phyloP scores from a whole-genome alignment of 1,140 invertebrate species.

The Nasonia giraulti region DNA sequence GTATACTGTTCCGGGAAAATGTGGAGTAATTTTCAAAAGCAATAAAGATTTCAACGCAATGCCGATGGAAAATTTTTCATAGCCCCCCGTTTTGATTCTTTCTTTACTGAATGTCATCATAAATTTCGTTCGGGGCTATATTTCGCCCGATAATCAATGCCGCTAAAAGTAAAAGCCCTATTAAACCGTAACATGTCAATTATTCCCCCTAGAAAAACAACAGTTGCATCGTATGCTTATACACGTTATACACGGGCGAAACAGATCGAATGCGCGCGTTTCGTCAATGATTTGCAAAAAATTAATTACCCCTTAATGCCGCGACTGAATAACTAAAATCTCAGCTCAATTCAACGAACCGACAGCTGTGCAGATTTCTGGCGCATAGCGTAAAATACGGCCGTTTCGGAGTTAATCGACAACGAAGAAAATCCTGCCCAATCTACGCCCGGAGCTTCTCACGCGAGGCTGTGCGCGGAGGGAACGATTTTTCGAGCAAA shows the following conservation, averaged over 20 bases:
- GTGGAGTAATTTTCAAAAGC: background rate
- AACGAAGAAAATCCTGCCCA: background rate
- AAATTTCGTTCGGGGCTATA: background rate
- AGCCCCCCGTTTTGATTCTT: background rate
- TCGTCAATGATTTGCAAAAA: conserved; percentile 37
- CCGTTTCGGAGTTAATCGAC: background rate
- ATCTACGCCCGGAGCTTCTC: background rate
- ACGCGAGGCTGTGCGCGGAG: background rate
- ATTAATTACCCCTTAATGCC: conserved; percentile 23
- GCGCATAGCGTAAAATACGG: too few relatives aligned
- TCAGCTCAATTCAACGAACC: background rate
- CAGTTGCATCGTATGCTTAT: background rate
- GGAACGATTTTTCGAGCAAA: background rate
- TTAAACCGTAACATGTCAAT: conserved; percentile 9
- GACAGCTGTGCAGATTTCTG: too few relatives aligned
- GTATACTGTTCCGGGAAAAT: background rate
- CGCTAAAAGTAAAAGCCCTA: conserved; percentile 23
- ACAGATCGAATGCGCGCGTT: conserved; percentile 9
- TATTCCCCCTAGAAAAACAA: background rate
- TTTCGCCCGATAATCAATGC: conserved; percentile 7
- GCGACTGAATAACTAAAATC: conserved; percentile 19
- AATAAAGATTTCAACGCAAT: background rate
- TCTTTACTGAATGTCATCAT: background rate
- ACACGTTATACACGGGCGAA: background rate
- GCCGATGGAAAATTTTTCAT: background rate